Evolutionary conservation across 2,888 invertebrate genomes (phyloP).

Genomic region (Erpobdella octoculata): DNA sequence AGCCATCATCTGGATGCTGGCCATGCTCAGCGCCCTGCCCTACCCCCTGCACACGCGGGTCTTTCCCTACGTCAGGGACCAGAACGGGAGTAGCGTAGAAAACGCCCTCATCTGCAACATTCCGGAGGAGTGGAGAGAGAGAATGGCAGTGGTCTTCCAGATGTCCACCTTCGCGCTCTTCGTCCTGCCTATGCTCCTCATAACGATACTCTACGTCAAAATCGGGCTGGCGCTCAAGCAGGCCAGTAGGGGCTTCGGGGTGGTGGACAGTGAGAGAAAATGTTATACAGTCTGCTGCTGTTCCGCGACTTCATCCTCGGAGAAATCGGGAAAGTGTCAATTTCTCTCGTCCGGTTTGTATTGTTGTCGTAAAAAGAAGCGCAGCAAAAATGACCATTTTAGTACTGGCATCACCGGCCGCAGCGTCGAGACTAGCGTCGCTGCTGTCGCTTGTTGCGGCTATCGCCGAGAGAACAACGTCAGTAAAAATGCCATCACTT

Average conservation of each 20-base stretch:
- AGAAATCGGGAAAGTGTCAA: no score
- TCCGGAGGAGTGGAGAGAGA: conserved; percentile 39
- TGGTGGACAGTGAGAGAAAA: no score
- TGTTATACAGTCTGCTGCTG: no score
- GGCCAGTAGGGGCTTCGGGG: conserved; percentile 37
- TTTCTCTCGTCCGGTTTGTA: no score
- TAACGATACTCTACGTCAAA: conserved; percentile 65
- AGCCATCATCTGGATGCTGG: conserved; percentile 67
- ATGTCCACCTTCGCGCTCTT: conserved; percentile 75
- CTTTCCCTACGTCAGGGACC: conserved; percentile 40
- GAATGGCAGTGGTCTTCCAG: conserved; percentile 60
- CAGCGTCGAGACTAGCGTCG: no score
- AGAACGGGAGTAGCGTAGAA: conserved; percentile 6
- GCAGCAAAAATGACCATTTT: no score
- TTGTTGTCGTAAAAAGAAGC: no score
- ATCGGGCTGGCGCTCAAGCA: conserved; percentile 44
- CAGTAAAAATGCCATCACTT: no score
- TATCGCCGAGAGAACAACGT: no score
- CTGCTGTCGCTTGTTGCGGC: no score
- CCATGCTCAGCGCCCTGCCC: conserved; percentile 63
- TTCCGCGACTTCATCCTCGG: no score
- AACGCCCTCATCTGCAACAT: conserved; percentile 43
- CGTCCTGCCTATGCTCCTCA: conserved; percentile 64
- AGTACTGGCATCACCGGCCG: no score
- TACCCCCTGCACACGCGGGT: conserved; percentile 45